A percentile compares a stretch with the other conserved stretches of the same genome.
Conservation (phyloP, 2,888 invertebrate species). For the Nysson spinosus region DNA sequence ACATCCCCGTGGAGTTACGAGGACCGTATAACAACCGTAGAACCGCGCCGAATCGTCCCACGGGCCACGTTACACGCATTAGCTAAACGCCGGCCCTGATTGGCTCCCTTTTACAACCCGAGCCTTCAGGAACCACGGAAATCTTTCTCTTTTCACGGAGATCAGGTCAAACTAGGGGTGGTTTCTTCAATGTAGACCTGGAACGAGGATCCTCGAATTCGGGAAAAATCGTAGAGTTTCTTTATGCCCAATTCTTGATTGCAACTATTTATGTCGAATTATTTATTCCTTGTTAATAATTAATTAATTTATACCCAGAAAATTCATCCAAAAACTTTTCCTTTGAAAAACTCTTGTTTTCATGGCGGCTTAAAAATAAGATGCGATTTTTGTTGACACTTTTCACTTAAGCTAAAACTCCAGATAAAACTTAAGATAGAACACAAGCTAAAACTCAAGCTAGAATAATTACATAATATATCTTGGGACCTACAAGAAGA, state of each 20-base stretch:
- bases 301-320: not conserved
- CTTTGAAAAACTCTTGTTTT: too few species aligned
- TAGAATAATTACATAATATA: too few species aligned
- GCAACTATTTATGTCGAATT: too few species aligned
- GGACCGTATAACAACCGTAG: slow-evolving; percentile 41
- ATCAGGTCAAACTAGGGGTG: slow-evolving; percentile 32
- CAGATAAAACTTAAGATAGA: too few species aligned
- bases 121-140: slow-evolving; percentile 22
- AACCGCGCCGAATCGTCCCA: slow-evolving; percentile 57
- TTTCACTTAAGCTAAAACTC: too few species aligned
- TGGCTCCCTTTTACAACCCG: slow-evolving; percentile 49
- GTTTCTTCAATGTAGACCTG: not conserved
- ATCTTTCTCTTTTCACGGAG: not conserved
- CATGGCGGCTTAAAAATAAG: too few species aligned
- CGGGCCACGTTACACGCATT: slow-evolving; percentile 66
- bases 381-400: too few species aligned
- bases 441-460: too few species aligned
- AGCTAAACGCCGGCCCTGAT: slow-evolving; percentile 66
- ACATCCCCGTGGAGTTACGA: slow-evolving; percentile 46
- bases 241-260: not conserved
- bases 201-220: not conserved
- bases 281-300: too few species aligned
- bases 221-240: not conserved
- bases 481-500: too few species aligned
- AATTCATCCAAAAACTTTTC: not conserved